Evolutionary conservation across 1,140 invertebrate species (phyloP).

Genomic region (Rhyacophila brunnea): DNA sequence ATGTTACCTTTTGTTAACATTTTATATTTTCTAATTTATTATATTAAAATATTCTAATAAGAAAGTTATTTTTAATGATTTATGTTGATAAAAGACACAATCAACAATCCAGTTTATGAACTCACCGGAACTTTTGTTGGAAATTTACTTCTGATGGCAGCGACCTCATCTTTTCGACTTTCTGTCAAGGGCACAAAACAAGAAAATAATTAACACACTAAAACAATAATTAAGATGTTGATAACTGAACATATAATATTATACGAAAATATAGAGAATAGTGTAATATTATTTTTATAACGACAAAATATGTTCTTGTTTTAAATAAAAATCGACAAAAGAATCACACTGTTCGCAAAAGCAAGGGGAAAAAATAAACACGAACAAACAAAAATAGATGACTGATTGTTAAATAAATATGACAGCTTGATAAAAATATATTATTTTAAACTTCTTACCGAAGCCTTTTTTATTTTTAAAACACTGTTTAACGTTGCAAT

Average conservation of each 20-base stretch:
- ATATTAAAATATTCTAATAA: too few relatives aligned
- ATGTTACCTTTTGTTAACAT: too few relatives aligned
- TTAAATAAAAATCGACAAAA: conserved; percentile 1
- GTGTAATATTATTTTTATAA: neutral
- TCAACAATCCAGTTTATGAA: too few relatives aligned
- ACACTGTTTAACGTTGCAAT: conserved; percentile 52
- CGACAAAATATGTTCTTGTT: neutral
- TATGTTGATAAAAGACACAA: too few relatives aligned
- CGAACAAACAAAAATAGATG: too few relatives aligned
- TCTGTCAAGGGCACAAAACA: conserved; percentile 46
- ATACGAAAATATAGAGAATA: neutral
- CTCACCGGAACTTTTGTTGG: conserved; percentile 63
- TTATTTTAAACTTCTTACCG: conserved; percentile 44
- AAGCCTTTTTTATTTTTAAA: conserved; percentile 51
- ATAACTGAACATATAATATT: neutral
- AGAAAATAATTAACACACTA: conserved; percentile 3
- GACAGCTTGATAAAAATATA: too few relatives aligned
- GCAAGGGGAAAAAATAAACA: too few relatives aligned
- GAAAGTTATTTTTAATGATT: too few relatives aligned
- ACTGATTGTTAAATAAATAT: too few relatives aligned
- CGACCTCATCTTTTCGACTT: conserved; percentile 57
- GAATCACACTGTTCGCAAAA: too few relatives aligned
- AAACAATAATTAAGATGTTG: neutral
- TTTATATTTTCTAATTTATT: too few relatives aligned
- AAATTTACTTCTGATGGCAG: conserved; percentile 59